phyloP scores from a whole-genome alignment of 2,888 invertebrate species.

The Lochmaea crataegi region DNA sequence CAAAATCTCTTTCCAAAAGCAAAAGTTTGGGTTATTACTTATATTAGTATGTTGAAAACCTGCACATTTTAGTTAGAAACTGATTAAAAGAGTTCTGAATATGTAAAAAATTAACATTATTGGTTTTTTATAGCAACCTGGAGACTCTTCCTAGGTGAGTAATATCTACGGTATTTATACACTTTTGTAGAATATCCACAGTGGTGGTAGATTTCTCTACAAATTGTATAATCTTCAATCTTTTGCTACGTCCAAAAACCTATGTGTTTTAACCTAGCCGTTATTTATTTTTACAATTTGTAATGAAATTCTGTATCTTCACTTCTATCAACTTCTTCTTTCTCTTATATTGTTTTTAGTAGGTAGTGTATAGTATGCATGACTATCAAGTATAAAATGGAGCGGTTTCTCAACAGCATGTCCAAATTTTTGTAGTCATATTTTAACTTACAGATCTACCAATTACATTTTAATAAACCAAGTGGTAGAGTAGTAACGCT shows the following conservation, averaged over 20 bases:
- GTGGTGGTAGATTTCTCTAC: conserved; percentile 18
- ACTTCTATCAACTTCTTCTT: conserved; percentile 5
- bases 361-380: conserved; percentile 10
- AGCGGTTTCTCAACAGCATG: background rate
- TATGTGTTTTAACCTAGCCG: background rate
- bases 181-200: conserved; percentile 15
- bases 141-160: conserved; percentile 22
- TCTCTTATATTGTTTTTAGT: background rate
- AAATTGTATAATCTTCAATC: conserved; percentile 12
- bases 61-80: background rate
- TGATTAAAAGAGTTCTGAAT: background rate
- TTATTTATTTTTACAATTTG: conserved; percentile 12
- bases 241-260: background rate
- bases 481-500: too few relatives aligned
- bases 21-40: background rate
- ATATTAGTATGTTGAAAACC: background rate
- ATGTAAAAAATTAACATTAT: conserved; percentile 16
- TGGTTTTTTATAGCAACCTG: conserved; percentile 29
- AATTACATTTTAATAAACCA: background rate
- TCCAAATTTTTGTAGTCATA: background rate
- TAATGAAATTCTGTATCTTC: conserved; percentile 15
- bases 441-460: background rate
- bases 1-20: too few relatives aligned
- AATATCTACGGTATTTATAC: conserved; percentile 11
- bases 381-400: background rate